Base-by-base conservation (phyloP, 2,113 vertebrate species). In the Micronycteris hirsuta region DNA sequence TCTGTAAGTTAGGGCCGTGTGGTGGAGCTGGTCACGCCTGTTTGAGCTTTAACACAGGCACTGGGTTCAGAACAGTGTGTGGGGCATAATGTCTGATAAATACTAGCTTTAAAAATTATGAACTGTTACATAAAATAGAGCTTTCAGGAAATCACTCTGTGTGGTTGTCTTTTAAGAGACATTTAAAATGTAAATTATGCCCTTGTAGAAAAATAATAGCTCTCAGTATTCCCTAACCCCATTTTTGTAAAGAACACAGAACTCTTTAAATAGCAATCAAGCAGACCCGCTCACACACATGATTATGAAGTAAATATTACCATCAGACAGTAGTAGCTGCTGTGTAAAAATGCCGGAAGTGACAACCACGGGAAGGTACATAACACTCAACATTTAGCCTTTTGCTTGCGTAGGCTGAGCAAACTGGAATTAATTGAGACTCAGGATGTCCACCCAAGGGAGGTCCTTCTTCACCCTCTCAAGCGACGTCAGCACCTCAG, bases 381-480 rank as follows among this genome's bases (percentile, higher is more conserved):
- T 45, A 70, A 73, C 45, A 76, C 19, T 71, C 77, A 88, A 87
- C 63, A n/a, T n/a, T 86, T 33, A 91, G 38, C 33, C 65, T 89
- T 96, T 93, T 83, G 52, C n/a, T 70, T 86, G 28, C 16, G 41
- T 61, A 52, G 78, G 65, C 63, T 95, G 89, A 73, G 81, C 54
- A 90, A 92, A 68, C 88, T 61, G 76, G 81, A 84, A 83, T 83
- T 95, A 97, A 89, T 85, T 80, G 86, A 74, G 45, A 70, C 58
- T 84, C 82, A 68, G 20, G 77, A 45, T 52, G 81, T 5, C 33
- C 61, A 77, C 6, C 33, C 31, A 45, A 71, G 33, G 45, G 28
- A 96, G 11, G 56, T 65, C 83, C 65, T 89, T 91, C 71, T 74
- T 96, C 71, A 91, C 68, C 43, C 63, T 89, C 47, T 10, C 68